A percentile compares a stretch with the other conserved stretches of the same genome.
These are phyloP conservation scores for Leptinotarsa undecemlineata DNA, from an alignment of 1,140 invertebrate genomes.

Conservation along the genomic window DNA sequence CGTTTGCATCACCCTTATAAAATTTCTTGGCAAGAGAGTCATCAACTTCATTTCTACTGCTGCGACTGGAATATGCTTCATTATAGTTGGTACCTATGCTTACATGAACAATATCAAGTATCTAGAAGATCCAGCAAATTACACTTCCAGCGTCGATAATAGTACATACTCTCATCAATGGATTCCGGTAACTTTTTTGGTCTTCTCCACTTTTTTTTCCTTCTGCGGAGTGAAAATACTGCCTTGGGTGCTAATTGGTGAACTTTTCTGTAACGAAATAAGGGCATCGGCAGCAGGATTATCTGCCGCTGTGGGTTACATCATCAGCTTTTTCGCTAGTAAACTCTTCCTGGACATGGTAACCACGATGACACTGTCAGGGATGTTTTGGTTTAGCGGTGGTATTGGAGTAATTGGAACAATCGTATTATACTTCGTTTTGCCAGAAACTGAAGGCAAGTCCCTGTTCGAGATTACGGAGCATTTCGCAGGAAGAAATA, in stretches of 20 bases:
- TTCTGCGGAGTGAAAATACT: constrained; percentile 71
- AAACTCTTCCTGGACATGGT: constrained; percentile 72
- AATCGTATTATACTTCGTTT: constrained; percentile 59
- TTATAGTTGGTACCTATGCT: constrained; percentile 63
- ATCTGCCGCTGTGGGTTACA: constrained; percentile 69
- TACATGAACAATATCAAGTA: constrained; percentile 50
- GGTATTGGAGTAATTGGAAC: constrained; percentile 66
- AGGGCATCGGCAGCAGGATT: constrained; percentile 70
- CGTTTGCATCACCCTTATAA: constrained; percentile 66
- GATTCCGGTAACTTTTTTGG: constrained; percentile 69
- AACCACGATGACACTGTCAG: constrained; percentile 63
- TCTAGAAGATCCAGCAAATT: constrained; percentile 18
- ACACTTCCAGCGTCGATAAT: background rate
- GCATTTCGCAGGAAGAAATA: constrained; percentile 67
- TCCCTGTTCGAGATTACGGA: constrained; percentile 74
- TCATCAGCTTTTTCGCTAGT: constrained; percentile 72
- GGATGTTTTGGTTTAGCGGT: constrained; percentile 70
- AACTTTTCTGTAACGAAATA: constrained; percentile 70
- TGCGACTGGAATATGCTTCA: constrained; percentile 64
- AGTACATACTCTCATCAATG: constrained; percentile 55
- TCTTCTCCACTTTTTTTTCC: constrained; percentile 69
- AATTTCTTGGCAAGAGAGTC: constrained; percentile 70
- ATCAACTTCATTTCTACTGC: constrained; percentile 68
- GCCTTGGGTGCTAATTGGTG: constrained; percentile 78
- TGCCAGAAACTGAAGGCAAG: constrained; percentile 85